Percentiles rank a stretch among this genome's conserved stretches.
Conservation (phyloP, 2,888 invertebrate species). For the Allolobophora icterica region DNA sequence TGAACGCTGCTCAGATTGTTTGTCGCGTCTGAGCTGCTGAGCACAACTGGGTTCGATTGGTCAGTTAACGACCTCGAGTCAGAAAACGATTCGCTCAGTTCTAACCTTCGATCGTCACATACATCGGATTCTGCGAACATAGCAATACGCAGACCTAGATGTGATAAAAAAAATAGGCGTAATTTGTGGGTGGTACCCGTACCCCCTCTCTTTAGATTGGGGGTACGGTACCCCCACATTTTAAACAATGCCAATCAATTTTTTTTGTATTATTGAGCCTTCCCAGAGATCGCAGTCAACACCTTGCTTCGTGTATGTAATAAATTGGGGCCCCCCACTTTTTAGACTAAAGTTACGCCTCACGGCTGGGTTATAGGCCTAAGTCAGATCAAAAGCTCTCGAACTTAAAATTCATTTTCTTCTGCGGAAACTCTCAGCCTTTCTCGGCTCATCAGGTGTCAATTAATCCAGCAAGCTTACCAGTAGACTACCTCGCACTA, state of each 20-base stretch:
- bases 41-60: not conserved
- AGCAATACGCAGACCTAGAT: not conserved
- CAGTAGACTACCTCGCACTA: no score
- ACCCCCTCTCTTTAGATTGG: no score
- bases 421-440: not conserved
- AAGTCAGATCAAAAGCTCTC: not conserved
- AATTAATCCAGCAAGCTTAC: no score
- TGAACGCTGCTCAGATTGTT: not conserved
- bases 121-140: slow-evolving; percentile 2
- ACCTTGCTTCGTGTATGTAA: no score
- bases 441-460: no score
- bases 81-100: not conserved
- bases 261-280: no score
- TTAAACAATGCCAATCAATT: no score
- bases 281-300: no score
- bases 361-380: not conserved
- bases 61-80: not conserved
- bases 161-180: not conserved
- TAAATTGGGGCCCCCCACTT: no score
- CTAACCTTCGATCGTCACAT: not conserved
- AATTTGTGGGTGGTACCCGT: no score
- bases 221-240: no score
- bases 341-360: no score
- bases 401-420: not conserved
- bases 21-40: not conserved